These are phyloP conservation scores for Entomyzon cyanotis DNA, from an alignment of 2,113 vertebrate genomes.

Conservation along the genomic window DNA sequence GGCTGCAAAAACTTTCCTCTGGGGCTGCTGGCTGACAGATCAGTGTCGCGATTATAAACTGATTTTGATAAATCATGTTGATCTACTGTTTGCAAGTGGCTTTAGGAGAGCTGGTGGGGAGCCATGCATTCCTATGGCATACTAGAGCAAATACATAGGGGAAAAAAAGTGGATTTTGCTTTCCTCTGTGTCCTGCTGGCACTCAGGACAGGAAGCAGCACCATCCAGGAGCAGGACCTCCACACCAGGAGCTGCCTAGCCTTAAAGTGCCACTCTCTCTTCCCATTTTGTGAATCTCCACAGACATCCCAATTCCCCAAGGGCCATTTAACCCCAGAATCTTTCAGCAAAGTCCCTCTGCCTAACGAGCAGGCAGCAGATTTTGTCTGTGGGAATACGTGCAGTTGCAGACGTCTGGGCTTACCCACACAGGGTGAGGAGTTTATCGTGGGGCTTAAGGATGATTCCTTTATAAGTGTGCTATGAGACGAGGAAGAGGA, in stretches of 20 bases:
- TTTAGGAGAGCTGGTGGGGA: neutral
- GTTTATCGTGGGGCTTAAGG: neutral
- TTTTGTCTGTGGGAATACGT: neutral
- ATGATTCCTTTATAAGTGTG: neutral
- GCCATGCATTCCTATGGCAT: neutral
- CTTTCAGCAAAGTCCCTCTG: neutral
- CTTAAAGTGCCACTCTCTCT: neutral
- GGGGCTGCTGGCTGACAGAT: slow-evolving; percentile 24
- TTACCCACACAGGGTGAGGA: neutral
- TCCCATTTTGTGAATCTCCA: neutral
- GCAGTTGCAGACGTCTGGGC: neutral
- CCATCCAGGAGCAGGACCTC: neutral
- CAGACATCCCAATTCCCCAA: neutral
- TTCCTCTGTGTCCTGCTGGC: neutral
- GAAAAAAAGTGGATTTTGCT: neutral
- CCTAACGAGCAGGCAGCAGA: neutral
- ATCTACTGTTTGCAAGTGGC: neutral
- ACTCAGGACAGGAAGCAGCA: neutral
- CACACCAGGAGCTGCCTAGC: neutral
- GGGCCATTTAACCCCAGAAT: neutral
- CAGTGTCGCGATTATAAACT: neutral
- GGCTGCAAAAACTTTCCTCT: slow-evolving; percentile 30
- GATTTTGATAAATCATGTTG: slow-evolving; percentile 36
- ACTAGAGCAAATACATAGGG: neutral
- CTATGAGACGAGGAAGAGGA: neutral